Evolutionary conservation across 2,113 vertebrate species (phyloP).

Genomic region (Paralichthys olivaceus): DNA sequence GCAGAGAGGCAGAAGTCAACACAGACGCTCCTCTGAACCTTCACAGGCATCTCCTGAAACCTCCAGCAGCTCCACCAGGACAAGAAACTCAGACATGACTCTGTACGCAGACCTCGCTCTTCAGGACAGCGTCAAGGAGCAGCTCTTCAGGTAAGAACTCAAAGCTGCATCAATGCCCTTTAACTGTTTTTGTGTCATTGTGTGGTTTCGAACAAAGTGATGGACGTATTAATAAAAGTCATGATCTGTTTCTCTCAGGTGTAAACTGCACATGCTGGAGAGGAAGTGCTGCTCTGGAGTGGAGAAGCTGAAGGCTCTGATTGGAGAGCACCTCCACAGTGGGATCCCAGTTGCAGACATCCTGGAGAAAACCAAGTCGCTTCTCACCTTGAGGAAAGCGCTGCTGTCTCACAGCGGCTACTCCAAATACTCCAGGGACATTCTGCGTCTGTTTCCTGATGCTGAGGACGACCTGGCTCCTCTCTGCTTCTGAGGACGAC

Average conservation of each 20-base stretch:
- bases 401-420: constrained; percentile 79
- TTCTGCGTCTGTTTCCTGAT: constrained; percentile 76
- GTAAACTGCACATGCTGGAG: constrained; percentile 79
- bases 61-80: not conserved
- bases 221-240: not conserved
- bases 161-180: not conserved
- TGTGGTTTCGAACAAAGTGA: too few species aligned
- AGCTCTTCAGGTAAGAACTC: constrained; percentile 75
- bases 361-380: constrained; percentile 79
- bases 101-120: constrained; percentile 73
- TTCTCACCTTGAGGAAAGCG: constrained; percentile 80
- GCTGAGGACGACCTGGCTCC: constrained; percentile 75
- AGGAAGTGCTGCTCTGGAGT: constrained; percentile 77
- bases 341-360: constrained; percentile 77
- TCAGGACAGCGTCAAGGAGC: constrained; percentile 78
- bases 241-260: constrained; percentile 64
- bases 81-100: constrained; percentile 65
- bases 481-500: constrained; percentile 54
- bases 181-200: not conserved
- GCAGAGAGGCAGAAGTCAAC: constrained; percentile 33
- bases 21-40: constrained; percentile 30
- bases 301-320: constrained; percentile 78
- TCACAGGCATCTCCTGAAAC: not conserved
- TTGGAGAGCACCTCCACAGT: constrained; percentile 76
- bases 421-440: constrained; percentile 80